Percentiles rank a stretch among this genome's conserved stretches.
phyloP scores from a whole-genome alignment of 2,797 vertebrate species.

The Pangasius mekongensis region DNA sequence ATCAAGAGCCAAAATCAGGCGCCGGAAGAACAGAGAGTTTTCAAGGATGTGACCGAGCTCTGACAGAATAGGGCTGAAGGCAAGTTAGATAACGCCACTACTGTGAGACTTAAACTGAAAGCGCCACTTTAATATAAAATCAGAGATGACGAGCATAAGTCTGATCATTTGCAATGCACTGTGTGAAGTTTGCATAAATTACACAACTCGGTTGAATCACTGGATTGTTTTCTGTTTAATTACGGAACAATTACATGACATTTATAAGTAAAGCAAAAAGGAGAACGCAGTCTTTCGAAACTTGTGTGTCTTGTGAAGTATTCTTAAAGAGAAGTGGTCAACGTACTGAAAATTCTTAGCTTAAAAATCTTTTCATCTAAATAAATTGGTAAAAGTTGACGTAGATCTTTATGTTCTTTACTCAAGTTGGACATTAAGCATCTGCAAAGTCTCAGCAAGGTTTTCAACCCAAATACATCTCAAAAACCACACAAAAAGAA shows the following conservation, averaged over 20 bases:
- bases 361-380: background rate
- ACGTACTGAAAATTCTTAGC: background rate
- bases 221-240: background rate
- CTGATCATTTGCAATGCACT: slow-evolving; percentile 19
- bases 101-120: slow-evolving; percentile 28
- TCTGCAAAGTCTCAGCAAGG: background rate
- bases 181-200: slow-evolving; percentile 3
- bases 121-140: slow-evolving; percentile 36
- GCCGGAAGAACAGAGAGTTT: slow-evolving; percentile 49
- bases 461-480: background rate
- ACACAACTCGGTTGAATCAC: background rate
- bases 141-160: slow-evolving; percentile 29
- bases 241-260: background rate
- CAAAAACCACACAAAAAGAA: background rate
- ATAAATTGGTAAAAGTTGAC: background rate
- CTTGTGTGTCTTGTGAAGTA: background rate
- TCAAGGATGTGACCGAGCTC: slow-evolving; percentile 50
- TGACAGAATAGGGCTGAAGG: slow-evolving; percentile 46
- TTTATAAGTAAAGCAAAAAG: background rate
- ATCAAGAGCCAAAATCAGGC: slow-evolving; percentile 50
- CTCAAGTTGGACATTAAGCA: background rate
- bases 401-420: background rate
- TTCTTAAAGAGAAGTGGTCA: background rate
- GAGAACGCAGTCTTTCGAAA: background rate
- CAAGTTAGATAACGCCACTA: slow-evolving; percentile 33